Conservation (phyloP, 1,140 invertebrate genomes). For the Habropoda laboriosa region DNA sequence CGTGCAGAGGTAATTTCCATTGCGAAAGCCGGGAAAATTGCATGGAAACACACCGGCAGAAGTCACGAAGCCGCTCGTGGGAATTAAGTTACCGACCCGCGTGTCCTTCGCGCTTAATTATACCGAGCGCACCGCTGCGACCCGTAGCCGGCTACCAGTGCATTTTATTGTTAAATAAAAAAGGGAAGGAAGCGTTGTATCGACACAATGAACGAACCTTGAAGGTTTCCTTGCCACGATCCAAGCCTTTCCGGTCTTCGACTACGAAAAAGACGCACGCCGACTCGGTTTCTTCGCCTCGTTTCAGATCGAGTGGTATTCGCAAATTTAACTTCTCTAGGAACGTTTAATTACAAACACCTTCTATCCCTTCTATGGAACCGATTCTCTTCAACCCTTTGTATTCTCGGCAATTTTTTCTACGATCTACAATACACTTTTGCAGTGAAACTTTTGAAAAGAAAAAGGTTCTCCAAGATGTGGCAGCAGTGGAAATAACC, state of each 20-base stretch:
- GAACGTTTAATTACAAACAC: too few species aligned
- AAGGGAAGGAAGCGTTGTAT: constrained; percentile 49
- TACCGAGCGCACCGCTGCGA: constrained; percentile 49
- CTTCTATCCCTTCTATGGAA: too few species aligned
- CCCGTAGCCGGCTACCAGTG: constrained; percentile 49
- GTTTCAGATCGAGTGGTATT: too few species aligned
- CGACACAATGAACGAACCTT: constrained; percentile 62
- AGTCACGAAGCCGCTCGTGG: constrained; percentile 58
- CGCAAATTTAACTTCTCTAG: too few species aligned
- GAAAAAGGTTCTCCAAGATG: too few species aligned
- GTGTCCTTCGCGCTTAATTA: constrained; percentile 66
- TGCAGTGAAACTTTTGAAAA: too few species aligned
- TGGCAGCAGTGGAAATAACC: too few species aligned
- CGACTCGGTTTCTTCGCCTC: neutral
- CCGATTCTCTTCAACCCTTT: too few species aligned
- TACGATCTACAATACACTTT: too few species aligned
- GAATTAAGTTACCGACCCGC: constrained; percentile 64
- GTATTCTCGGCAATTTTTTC: too few species aligned
- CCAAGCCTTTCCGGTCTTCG: neutral
- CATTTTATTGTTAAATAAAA: constrained; percentile 58
- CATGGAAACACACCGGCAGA: constrained; percentile 62
- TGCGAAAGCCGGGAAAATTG: constrained; percentile 59
- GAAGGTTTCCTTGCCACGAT: constrained; percentile 46
- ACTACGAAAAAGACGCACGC: neutral
- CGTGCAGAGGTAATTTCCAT: constrained; percentile 26